Evolutionary conservation across 1,140 invertebrate species (phyloP), one percentile per base, ranked within the genome.

Genomic region (Idris sp.): DNA sequence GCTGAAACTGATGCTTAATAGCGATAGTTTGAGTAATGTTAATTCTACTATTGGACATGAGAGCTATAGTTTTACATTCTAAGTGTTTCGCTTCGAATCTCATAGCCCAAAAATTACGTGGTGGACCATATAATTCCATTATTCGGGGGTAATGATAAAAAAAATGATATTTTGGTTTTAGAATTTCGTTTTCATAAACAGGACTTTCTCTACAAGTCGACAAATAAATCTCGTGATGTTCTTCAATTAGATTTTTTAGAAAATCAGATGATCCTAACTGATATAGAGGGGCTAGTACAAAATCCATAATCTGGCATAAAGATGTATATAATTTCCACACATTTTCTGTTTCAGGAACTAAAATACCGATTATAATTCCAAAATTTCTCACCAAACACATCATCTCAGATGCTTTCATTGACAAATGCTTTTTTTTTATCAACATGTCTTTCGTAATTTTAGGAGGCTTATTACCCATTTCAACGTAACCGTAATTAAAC

Each of bases 351-450:
- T 43, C 10, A 13, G 54, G 35, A 14, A 78, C 33, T 22, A 54
- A 51, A 53, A 48, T 46, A 11, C 65, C 72, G 7, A 78, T 40
- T 0, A 78, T 53, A 4, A 72, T 15, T 0, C 67, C 30, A 4
- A 74, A 74, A 46, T 74, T 74, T 69, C 64, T 25, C 2, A 36
- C 19, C 16, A 77, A 48, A 40, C 59, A 74, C 43, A 68, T 61
- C 53, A 71, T 71, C 53, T 77, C 69, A 2, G 46, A 13, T 11
- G 76, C 58, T 16, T 38, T 64, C 31, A 74, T 69, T 36, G 30
- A 26, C 7, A n/a, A 71, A 49, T 49, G 53, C 59, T 65, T 26
- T 61, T 38, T 26, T 15, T 2, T 22, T 58, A 36, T 36, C 58
- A 64, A 22, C 53, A 76, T 56, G 8, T 40, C 22, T 25, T 22